phyloP scores from a whole-genome alignment of 2,888 invertebrate genomes.

The Sminthurides aquaticus region DNA sequence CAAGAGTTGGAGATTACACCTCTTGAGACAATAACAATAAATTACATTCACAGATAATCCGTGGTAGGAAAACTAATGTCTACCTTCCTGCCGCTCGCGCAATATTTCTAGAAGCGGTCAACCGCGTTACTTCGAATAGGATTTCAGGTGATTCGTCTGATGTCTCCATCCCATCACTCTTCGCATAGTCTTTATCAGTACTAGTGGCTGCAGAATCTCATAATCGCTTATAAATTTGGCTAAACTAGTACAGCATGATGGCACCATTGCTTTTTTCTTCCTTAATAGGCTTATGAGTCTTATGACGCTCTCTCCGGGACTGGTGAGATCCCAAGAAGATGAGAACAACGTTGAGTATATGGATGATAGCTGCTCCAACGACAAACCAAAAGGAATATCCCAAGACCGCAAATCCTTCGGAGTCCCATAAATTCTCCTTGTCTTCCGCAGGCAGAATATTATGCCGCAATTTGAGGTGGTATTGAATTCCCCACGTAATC shows the following conservation, averaged over 20 bases:
- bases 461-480: slow-evolving; percentile 67
- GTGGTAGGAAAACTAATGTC: background rate
- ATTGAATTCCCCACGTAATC: slow-evolving; percentile 76
- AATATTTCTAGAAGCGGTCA: no score
- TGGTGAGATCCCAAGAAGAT: slow-evolving; percentile 66
- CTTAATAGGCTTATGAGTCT: slow-evolving; percentile 60
- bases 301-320: slow-evolving; percentile 53
- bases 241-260: slow-evolving; percentile 66
- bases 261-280: slow-evolving; percentile 76
- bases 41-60: background rate
- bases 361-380: slow-evolving; percentile 61
- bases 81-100: no score
- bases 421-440: slow-evolving; percentile 70
- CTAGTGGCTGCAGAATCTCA: no score
- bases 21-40: background rate
- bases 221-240: background rate
- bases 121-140: no score
- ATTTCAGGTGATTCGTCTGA: no score
- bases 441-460: slow-evolving; percentile 78
- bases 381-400: slow-evolving; percentile 85
- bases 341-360: slow-evolving; percentile 64
- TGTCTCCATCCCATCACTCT: no score
- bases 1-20: background rate
- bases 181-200: background rate
- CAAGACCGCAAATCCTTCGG: slow-evolving; percentile 69